Base-by-base conservation (phyloP, 2,888 invertebrate species). In the Eledona agricola region DNA sequence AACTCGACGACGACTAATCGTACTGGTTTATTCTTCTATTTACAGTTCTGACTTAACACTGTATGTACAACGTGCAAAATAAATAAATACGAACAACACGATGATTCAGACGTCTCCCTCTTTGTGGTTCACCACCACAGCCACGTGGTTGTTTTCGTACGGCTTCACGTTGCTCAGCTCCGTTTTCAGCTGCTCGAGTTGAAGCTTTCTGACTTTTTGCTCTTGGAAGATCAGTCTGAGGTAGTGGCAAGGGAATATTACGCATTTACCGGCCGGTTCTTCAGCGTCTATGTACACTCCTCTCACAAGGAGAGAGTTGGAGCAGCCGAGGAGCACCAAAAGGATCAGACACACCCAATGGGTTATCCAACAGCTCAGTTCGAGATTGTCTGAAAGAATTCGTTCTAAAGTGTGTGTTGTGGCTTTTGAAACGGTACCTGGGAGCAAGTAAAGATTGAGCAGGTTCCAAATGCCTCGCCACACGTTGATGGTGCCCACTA, bases 251-350 rank as follows among this genome's bases (percentile, higher is more conserved):
- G 92, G 90, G 73, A 93, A 88, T 37, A 89, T 86, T 1, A 92
- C 89, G 70, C 92, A 90, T 64, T 90, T 86, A 7, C 90, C 90
- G 0, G 86, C 88, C 0, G 87, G 85, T 63, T 91, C 91, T 65
- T 92, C 91, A 0, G 89, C 93, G 74, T 93, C 93, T 42, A 93
- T 90, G 75, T 89, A 91, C 1, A 93, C 91, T 0, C 93, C 94
- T 28, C 93, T 82, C 1, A 93, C 93, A 55, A 93, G 80, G 40
- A 93, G 82, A 0, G 93, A 90, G 77, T 94, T 93, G 63, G 92
- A 88, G 70, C 92, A 92, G 71, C 92, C 91, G 42, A 93, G 80
- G 4, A 92, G 81, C 38, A 91, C 85, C 38, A 93, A 81, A 22
- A 91, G 77, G 0, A 86, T 71, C 55, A 93, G 82, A 58, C 90